phyloP scores from a whole-genome alignment of 2,797 vertebrate species.

The Meda fulgida region DNA sequence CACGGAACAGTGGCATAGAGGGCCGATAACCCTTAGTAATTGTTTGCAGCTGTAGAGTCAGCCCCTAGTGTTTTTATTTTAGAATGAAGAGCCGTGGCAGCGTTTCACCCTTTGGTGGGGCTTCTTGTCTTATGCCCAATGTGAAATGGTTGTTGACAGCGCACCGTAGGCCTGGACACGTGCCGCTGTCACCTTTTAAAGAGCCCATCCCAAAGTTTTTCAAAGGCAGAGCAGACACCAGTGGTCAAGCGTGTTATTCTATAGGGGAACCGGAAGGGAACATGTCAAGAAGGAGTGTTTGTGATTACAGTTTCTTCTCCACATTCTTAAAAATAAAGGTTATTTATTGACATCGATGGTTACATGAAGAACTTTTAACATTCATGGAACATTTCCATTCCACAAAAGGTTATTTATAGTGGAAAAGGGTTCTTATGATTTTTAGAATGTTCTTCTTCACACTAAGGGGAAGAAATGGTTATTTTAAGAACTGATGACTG shows the following conservation, averaged over 20 bases:
- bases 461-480: no score
- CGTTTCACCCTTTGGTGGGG: slow-evolving; percentile 12
- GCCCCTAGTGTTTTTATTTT: slow-evolving; percentile 57
- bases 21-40: slow-evolving; percentile 36
- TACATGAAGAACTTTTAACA: no score
- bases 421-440: no score
- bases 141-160: slow-evolving; percentile 33
- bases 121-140: slow-evolving; percentile 22
- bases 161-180: slow-evolving; percentile 1
- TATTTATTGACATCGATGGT: no score
- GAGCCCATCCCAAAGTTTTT: not conserved
- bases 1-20: not conserved
- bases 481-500: no score
- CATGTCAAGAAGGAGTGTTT: not conserved
- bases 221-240: not conserved
- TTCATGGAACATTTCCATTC: no score
- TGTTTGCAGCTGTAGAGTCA: slow-evolving; percentile 45
- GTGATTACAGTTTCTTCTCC: not conserved
- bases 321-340: no score
- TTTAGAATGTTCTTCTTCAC: no score
- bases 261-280: not conserved
- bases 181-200: slow-evolving; percentile 17
- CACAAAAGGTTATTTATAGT: no score
- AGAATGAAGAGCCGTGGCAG: slow-evolving; percentile 36
- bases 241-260: slow-evolving; percentile 6